These are phyloP conservation scores for Calypte anna DNA, from an alignment of 2,113 vertebrate genomes.

Conservation along the genomic window DNA sequence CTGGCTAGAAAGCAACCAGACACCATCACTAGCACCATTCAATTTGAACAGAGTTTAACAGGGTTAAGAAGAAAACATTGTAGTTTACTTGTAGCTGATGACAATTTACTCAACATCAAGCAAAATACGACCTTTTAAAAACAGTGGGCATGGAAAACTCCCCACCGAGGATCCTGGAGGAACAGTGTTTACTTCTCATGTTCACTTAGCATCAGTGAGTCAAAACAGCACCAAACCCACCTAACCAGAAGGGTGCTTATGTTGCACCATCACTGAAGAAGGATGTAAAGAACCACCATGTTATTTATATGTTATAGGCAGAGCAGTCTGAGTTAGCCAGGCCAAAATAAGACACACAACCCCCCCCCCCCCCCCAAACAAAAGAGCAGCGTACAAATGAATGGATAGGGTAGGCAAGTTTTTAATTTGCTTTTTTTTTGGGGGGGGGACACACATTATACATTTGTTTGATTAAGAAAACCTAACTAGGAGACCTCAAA, in stretches of 20 bases:
- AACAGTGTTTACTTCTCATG: neutral
- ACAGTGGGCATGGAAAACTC: neutral
- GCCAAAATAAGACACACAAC: neutral
- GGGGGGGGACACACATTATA: neutral
- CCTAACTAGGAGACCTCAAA: neutral
- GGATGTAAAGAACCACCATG: neutral
- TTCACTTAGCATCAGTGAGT: neutral
- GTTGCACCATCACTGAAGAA: rapidly evolving
- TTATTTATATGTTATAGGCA: neutral
- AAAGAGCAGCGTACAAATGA: neutral
- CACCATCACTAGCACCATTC: neutral
- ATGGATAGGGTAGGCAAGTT: neutral
- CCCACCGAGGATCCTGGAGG: neutral
- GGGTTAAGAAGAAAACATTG: neutral
- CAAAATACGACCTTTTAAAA: neutral
- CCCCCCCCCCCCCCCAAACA: neutral
- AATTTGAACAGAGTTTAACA: neutral
- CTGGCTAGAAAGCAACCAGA: neutral
- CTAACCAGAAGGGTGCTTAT: neutral
- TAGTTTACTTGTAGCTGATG: neutral
- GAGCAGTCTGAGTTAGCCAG: neutral
- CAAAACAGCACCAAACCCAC: neutral
- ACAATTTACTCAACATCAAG: neutral
- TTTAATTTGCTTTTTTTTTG: neutral
- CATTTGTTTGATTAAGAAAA: neutral